These are phyloP conservation scores for Augochlora pura DNA, from an alignment of 1,140 invertebrate genomes.

Conservation along the genomic window DNA sequence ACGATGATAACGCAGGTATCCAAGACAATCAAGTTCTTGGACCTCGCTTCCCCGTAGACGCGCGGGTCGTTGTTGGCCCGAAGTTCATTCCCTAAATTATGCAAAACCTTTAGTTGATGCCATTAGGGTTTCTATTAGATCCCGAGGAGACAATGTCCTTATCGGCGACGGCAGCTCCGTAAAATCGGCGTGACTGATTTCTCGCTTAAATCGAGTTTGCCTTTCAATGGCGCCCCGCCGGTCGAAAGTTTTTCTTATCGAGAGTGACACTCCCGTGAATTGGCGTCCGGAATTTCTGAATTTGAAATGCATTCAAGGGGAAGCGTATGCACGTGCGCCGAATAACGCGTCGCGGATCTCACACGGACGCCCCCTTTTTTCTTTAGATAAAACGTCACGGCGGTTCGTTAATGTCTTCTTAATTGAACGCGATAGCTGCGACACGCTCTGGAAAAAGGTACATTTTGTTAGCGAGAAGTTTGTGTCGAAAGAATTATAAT, in stretches of 20 bases:
- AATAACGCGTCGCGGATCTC: background rate
- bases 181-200: slow-evolving; percentile 1
- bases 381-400: background rate
- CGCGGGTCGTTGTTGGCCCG: too few species aligned
- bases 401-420: background rate
- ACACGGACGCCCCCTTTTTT: too few species aligned
- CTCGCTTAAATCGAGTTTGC: slow-evolving; percentile 8
- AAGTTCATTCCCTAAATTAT: background rate
- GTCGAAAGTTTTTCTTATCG: slow-evolving; percentile 3
- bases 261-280: background rate
- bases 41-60: too few species aligned
- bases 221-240: background rate
- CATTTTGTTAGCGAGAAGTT: too few species aligned
- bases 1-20: too few species aligned
- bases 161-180: background rate
- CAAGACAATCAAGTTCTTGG: too few species aligned
- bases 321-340: background rate
- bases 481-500: too few species aligned
- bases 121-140: background rate
- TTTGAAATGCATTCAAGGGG: background rate
- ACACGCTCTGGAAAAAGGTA: too few species aligned
- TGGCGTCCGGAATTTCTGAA: background rate
- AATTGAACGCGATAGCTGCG: background rate
- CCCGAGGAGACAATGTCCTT: background rate
- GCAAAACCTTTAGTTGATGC: background rate